Percentiles rank a stretch among this genome's conserved stretches.
phyloP scores from a whole-genome alignment of 2,113 vertebrate genomes.

The Phrynosoma blainvillii region DNA sequence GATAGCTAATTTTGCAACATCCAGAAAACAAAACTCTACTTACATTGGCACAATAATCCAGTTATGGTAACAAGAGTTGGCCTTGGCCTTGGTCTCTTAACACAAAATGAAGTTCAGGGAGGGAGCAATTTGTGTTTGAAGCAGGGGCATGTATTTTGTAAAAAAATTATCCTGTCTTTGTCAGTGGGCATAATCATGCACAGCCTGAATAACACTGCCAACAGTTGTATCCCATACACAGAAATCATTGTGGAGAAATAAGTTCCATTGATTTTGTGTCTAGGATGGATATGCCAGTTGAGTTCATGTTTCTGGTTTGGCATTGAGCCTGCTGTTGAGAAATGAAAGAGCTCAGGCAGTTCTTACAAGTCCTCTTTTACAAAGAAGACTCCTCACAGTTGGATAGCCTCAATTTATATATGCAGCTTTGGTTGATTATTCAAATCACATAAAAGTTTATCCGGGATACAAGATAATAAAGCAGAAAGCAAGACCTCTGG shows the following conservation, averaged over 20 bases:
- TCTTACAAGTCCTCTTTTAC: constrained; percentile 43
- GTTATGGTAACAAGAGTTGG: too few relatives aligned
- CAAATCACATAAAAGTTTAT: constrained; percentile 56
- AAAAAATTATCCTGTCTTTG: background rate
- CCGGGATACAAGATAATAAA: constrained; percentile 55
- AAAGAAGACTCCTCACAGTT: constrained; percentile 22
- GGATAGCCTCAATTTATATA: constrained; percentile 29
- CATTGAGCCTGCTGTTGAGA: constrained; percentile 12
- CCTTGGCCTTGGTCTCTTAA: background rate
- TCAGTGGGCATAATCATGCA: background rate
- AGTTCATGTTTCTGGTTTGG: constrained; percentile 22
- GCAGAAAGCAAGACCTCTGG: constrained; percentile 39
- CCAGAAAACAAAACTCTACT: too few relatives aligned
- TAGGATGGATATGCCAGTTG: background rate
- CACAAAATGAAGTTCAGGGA: background rate
- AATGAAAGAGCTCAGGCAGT: background rate
- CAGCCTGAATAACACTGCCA: background rate
- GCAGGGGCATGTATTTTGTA: too few relatives aligned
- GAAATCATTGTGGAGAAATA: background rate
- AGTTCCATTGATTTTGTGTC: background rate
- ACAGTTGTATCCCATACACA: background rate
- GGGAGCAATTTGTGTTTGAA: background rate
- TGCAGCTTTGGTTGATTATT: constrained; percentile 50
- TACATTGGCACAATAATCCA: too few relatives aligned
- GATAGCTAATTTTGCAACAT: too few relatives aligned